Evolutionary conservation across 30 jellyfish, hydroid and myxozoan genomes (phyloP), one percentile per base, ranked within the genome.

Genomic region (Turritopsis dohrnii): DNA sequence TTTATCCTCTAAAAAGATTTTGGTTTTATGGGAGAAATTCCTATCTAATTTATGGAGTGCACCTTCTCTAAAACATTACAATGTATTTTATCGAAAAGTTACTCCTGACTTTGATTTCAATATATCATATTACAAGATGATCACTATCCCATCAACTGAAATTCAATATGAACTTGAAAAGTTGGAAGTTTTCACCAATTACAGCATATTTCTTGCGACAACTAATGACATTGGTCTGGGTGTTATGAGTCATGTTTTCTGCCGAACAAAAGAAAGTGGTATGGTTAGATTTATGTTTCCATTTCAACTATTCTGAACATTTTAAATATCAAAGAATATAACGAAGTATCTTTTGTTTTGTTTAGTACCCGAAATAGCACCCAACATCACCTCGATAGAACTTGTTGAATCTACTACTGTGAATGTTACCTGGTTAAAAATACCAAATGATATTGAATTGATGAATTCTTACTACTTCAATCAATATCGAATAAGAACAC

Each of bases 371-470:
- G 77, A 69, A 69, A 0, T 69, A 7, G 16, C 77, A 19, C 77
- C 77, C 0, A 69, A 69, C 19, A 69, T 69, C 77, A 69, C 77
- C 8, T 69, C 77, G 16, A 69, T 69, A 69, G 22, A 7, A 69
- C 30, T 69, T n/a, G 77, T 7, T 69, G 8, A 69, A 27, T 9
- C 28, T 21, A 7, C 77, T n/a, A 69, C 30, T 23, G 77, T 19
- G 22, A 69, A 27, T n/a, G 9, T 69, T 23, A 69, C 28, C 16
- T 69, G 77, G 77, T 8, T 17, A n/a, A 16, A 23, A 8, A n/a
- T 69, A 27, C 77, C 77, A n/a, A 27, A 9, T n/a, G 77, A 69
- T 27, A 69, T 69, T 69, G 77, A 69, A n/a, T 27, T 69, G 30
- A n/a, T n/a, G 31, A 69, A 69, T 69, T 23, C 77, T 9, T 69